Base-by-base conservation (phyloP, 2,113 vertebrate genomes). In the Bujurquina vittata region DNA sequence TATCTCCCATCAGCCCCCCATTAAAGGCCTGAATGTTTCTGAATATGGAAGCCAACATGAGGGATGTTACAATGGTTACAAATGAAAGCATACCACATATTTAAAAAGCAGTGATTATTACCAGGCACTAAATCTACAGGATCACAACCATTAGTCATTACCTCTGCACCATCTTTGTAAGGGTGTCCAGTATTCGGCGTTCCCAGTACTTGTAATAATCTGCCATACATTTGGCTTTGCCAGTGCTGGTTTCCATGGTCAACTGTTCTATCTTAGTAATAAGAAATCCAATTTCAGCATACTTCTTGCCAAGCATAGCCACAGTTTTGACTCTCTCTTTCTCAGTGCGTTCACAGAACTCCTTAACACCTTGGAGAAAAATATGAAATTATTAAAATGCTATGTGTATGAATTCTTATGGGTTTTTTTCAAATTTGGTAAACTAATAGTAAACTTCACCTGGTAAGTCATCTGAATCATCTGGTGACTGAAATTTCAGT, bases 201-300 rank as follows among this genome's bases (percentile, higher is more conserved):
- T 99, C 98, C 98, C 97, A 99, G 91, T 95, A 94, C 8, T 83
- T 83, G 33, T 99, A 99, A 94, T 98, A 99, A 56, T 91, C 79
- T 23, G 90, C 87, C 95, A 99, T 96, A 81, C 88, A 94, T 62
- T 93, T 87, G 73, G 97, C 95, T 92, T 92, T 97, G 78, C 98
- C 96, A 0, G 93, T 98, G 88, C 95, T 97, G 4, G 96, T 98
- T 15, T 95, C 94, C 83, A 96, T 75, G 35, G 97, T 94, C 29
- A 96, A 88, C 12, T 96, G 90, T 92, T 99, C 98, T 6, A 96
- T 96, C 87, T 97, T 97, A 60, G 93, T 97, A 73, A 99, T 96
- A 59, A 97, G 86, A 0, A 95, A 95, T 59, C 95, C 94, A 7
- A 99, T 95, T 17, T 96, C 95, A n/a, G 94, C 77, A 87, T 98